A percentile compares a stretch with the other conserved stretches of the same genome.
phyloP scores from a whole-genome alignment of 2,888 invertebrate genomes.

The Ochropacha duplaris region DNA sequence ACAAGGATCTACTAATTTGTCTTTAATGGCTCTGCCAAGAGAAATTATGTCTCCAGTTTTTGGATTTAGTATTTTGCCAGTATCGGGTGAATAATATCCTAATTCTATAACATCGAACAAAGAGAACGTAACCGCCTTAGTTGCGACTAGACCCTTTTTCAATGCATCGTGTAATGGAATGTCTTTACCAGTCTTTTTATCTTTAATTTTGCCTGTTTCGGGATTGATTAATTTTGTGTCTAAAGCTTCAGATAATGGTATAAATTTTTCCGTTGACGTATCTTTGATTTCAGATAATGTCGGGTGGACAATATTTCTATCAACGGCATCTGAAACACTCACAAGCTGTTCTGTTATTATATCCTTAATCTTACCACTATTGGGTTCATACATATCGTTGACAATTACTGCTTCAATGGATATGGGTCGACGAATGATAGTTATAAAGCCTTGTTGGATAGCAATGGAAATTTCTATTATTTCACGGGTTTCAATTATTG shows the following conservation, averaged over 20 bases:
- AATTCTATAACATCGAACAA: constrained; percentile 89
- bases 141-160: constrained; percentile 86
- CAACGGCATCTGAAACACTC: constrained; percentile 89
- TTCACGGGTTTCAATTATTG: constrained; percentile 87
- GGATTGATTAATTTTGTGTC: constrained; percentile 86
- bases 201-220: constrained; percentile 87
- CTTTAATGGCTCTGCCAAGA: constrained; percentile 88
- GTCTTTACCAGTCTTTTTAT: constrained; percentile 87
- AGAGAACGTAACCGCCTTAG: constrained; percentile 87
- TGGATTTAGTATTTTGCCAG: constrained; percentile 90
- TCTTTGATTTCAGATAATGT: constrained; percentile 92
- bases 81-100: constrained; percentile 89
- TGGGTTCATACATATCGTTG: constrained; percentile 87
- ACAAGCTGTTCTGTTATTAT: constrained; percentile 87
- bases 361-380: constrained; percentile 88
- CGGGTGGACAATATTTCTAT: constrained; percentile 90
- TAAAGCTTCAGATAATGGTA: constrained; percentile 90
- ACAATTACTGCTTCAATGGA: constrained; percentile 90
- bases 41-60: constrained; percentile 88
- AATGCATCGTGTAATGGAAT: constrained; percentile 88
- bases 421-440: constrained; percentile 87
- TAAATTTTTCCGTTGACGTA: constrained; percentile 86
- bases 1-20: constrained; percentile 87
- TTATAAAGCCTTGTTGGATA: constrained; percentile 87
- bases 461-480: constrained; percentile 88